phyloP scores from a whole-genome alignment of 2,888 invertebrate genomes.

The Notodonta ziczac region DNA sequence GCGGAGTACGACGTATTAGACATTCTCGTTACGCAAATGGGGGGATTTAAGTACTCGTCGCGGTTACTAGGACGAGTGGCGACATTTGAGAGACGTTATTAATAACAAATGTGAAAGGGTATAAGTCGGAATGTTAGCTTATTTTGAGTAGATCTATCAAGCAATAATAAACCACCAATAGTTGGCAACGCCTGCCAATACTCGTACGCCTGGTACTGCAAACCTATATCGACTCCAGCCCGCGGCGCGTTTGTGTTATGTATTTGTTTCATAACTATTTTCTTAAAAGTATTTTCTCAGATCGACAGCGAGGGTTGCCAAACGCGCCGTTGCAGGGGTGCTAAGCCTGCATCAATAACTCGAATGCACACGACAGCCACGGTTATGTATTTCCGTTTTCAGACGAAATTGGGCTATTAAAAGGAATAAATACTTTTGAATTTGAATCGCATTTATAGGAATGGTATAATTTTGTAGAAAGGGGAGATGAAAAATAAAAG shows the following conservation, averaged over 20 bases:
- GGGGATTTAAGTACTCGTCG: background rate
- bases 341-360: slow-evolving; percentile 1
- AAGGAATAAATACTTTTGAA: background rate
- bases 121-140: too few relatives aligned
- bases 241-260: background rate
- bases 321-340: background rate
- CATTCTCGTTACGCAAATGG: slow-evolving; percentile 19
- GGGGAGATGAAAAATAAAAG: too few relatives aligned
- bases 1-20: slow-evolving; percentile 14
- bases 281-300: background rate
- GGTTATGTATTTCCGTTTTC: too few relatives aligned
- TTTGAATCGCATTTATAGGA: too few relatives aligned
- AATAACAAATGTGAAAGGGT: background rate
- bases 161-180: too few relatives aligned
- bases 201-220: background rate
- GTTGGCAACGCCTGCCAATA: background rate
- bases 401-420: background rate
- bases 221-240: background rate
- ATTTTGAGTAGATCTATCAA: too few relatives aligned
- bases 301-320: background rate
- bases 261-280: background rate
- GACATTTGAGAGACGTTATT: background rate
- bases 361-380: background rate
- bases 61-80: background rate
- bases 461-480: too few relatives aligned